Base-by-base conservation (phyloP, 2,797 vertebrate genomes). In the Pantherophis vulpinus region DNA sequence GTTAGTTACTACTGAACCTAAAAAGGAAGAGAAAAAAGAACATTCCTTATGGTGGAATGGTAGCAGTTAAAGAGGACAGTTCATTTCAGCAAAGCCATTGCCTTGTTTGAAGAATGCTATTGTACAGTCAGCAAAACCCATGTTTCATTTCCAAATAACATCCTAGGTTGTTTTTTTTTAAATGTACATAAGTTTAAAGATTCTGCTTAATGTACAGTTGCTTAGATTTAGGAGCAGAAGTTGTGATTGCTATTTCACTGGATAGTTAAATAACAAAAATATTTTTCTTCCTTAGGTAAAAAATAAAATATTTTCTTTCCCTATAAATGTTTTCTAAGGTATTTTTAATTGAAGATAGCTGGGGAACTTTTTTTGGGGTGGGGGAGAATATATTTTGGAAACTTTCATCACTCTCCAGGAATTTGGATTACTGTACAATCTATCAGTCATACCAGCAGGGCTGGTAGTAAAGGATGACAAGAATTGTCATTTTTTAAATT, bases 121-220 rank as follows among this genome's bases (percentile, higher is more conserved):
- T 86, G 20, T 55, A 32, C 56, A 51, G 51, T 83, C 7, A 32
- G n/a, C 54, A 51, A 89, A 83, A 60, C 9, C 13, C 25, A 32
- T 79, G 12, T 89, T 90, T 92, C 91, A 32, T 60, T 93, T 90
- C 29, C 89, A 54, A 74, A 47, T 42, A 94, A 93, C 58, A 60
- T 93, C 94, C 54, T 91, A n/a, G 27, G 90, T 94, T 95, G 4
- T 7, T 94, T 92, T 5, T 87, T 70, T n/a, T 14, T 0, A 1
- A 10, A 42, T 96, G 95, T 96, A 96, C 91, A 95, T 94, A 96
- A 1, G 60, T 96, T 94, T 96, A 95, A 96, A 97, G 59, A 88
- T 91, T 91, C 3, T 91, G 94, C 91, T 51, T 66, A 93, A 0
- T 58, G n/a, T 25, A 0, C 61, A 86, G 54, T 90, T 87, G 61